Percentiles rank a stretch among this genome's conserved stretches.
Conservation (phyloP, 2,797 vertebrate genomes). For the Labroides dimidiatus region DNA sequence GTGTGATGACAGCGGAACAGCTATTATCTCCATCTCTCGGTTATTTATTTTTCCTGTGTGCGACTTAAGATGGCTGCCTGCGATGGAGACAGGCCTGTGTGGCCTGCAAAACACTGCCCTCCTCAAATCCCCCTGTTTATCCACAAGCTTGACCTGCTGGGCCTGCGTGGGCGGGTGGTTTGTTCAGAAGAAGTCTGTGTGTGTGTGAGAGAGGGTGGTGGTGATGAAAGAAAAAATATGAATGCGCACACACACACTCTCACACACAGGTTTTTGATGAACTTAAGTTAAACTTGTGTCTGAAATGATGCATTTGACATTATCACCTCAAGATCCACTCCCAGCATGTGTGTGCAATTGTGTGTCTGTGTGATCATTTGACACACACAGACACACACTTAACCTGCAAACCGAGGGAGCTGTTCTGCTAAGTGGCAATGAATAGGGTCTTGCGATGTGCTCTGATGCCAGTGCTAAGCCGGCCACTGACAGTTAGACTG, state of each 20-base stretch:
- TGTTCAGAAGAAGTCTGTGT: constrained; percentile 4
- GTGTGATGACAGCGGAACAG: constrained; percentile 40
- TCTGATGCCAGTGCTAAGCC: constrained; percentile 75
- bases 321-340: constrained; percentile 57
- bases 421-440: constrained; percentile 79
- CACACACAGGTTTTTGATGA: constrained; percentile 37
- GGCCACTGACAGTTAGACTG: constrained; percentile 73
- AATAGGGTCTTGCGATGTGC: constrained; percentile 76
- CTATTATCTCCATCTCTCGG: constrained; percentile 72
- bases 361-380: constrained; percentile 50
- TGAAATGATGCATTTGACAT: constrained; percentile 44
- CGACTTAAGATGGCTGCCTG: constrained; percentile 82
- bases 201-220: constrained; percentile 1
- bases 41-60: constrained; percentile 79
- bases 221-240: constrained; percentile 4
- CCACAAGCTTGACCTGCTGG: constrained; percentile 79
- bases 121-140: constrained; percentile 81
- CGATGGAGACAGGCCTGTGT: constrained; percentile 77
- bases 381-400: constrained; percentile 1
- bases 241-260: constrained; percentile 10
- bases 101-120: constrained; percentile 69
- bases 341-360: constrained; percentile 18
- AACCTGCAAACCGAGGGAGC: constrained; percentile 47
- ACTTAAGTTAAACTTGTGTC: constrained; percentile 62
- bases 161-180: constrained; percentile 41